Evolutionary conservation across 2,888 invertebrate genomes (phyloP).

Genomic region (Mythimna lalbum): DNA sequence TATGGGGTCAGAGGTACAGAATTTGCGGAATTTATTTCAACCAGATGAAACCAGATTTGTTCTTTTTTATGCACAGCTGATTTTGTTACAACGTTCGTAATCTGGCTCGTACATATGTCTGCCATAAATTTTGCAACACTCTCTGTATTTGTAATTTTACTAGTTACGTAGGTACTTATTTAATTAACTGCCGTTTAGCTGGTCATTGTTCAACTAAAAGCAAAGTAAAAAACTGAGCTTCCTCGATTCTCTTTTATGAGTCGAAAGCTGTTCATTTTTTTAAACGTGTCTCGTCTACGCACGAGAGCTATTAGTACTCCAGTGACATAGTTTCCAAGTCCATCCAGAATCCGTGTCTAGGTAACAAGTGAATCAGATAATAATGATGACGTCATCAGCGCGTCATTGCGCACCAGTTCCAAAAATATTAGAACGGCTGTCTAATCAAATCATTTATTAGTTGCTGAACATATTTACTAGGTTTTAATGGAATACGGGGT

Average conservation of each 20-base stretch:
- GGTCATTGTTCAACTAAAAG: neutral
- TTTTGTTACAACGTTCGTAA: neutral
- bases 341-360: constrained; percentile 48
- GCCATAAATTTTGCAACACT: neutral
- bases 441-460: constrained; percentile 60
- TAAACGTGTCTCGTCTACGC: constrained; percentile 31
- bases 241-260: neutral
- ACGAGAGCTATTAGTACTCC: constrained; percentile 52
- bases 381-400: constrained; percentile 54
- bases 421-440: constrained; percentile 61
- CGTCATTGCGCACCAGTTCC: constrained; percentile 53
- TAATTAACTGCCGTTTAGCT: neutral
- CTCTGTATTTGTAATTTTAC: too few relatives aligned
- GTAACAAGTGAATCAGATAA: constrained; percentile 65
- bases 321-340: constrained; percentile 53
- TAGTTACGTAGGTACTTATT: neutral
- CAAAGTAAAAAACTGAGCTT: neutral
- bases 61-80: neutral
- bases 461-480: constrained; percentile 1
- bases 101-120: neutral
- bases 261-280: constrained; percentile 18
- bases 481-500: constrained; percentile 10
- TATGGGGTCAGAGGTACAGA: constrained; percentile 27
- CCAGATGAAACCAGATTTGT: constrained; percentile 6
- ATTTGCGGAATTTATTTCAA: constrained; percentile 26